These are phyloP conservation scores for Bombus affinis DNA, from an alignment of 1,140 invertebrate species.

Conservation along the genomic window DNA sequence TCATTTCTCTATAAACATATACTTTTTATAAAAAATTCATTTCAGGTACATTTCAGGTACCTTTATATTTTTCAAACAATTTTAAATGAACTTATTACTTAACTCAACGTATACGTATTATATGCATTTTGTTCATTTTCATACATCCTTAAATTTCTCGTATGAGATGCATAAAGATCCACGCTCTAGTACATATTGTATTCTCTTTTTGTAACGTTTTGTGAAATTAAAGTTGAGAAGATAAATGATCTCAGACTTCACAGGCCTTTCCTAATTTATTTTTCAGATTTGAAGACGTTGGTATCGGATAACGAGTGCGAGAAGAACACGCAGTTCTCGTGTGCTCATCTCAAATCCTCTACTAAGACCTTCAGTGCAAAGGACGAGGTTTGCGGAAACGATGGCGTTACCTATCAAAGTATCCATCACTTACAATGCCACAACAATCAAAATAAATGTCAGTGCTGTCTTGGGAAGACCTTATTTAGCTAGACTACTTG, in stretches of 20 bases:
- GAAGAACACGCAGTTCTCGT: conserved; percentile 63
- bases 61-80: no score
- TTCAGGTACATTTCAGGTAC: no score
- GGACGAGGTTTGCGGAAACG: conserved; percentile 71
- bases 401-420: conserved; percentile 72
- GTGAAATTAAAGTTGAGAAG: background rate
- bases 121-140: no score
- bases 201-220: no score
- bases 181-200: no score
- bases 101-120: no score
- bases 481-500: background rate
- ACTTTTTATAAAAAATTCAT: no score
- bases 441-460: conserved; percentile 70
- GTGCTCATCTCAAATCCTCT: conserved; percentile 52
- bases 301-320: conserved; percentile 68
- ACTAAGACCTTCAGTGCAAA: conserved; percentile 35
- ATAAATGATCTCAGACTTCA: background rate
- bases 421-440: conserved; percentile 73
- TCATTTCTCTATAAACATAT: no score
- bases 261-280: background rate
- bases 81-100: no score
- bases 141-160: no score
- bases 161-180: no score
- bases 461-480: conserved; percentile 10
- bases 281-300: conserved; percentile 58